Base-by-base conservation (phyloP, 1,140 invertebrate species). In the Leptonema lineaticorne region DNA sequence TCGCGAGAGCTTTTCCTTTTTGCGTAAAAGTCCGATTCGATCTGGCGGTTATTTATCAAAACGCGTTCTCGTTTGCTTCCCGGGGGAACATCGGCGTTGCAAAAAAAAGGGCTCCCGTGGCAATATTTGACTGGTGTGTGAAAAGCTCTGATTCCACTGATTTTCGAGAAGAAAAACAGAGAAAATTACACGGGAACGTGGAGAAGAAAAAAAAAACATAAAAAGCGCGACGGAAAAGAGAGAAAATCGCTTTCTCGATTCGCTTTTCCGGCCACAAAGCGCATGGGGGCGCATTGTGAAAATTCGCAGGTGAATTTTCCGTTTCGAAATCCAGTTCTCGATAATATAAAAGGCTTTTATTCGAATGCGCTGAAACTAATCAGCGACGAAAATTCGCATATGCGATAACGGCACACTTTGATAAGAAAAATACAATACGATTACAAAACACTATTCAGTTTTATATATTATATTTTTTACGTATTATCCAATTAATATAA, bases 31-130 rank as follows among this genome's bases (percentile, higher is more conserved):
- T 64, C 62, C 30, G 53, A 69, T 63, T 69, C 53, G 50, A 64
- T 58, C 16, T 37, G 8, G n/a, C 26, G 53, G 53, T 69, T 69
- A 69, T 69, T 69, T 69, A 64, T 69, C 68, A 69, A 64, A 53
- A 53, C 50, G 53, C n/a, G 50, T 18, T 53, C 60, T 53, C 37
- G 48, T 28, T 45, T 29, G 18, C 27, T 56, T 41, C 46, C 50
- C 68, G 11, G 0, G 60, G 59, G 67, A 63, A 5, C 9, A 14
- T 50, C 50, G 37, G 16, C 11, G 50, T 41, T 33, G 9, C 9
- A 11, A 2, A 11, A 41, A 41, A 41, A 41, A 41, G 16, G 16
- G 2, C 37, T 11, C 2, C 37, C 37, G 2, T 14, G 1, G 37
- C 37, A 41, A 41, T 4, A 41, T 41, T 41, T 41, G 37, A 16